phyloP scores from a whole-genome alignment of 2,113 vertebrate genomes.

The Phalacrocorax pelagicus region DNA sequence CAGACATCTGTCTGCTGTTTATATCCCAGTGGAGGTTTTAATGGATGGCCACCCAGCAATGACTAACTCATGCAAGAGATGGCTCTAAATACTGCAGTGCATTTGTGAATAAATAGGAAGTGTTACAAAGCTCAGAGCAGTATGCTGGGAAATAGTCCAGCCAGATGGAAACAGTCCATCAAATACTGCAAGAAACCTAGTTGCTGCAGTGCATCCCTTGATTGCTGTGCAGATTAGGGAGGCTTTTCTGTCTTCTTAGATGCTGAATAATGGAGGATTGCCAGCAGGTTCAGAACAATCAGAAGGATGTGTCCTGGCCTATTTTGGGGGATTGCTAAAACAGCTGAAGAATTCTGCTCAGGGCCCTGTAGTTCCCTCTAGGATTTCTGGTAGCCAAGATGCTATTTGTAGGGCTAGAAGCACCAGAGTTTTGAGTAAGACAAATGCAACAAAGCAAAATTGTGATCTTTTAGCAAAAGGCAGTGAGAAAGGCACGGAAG shows the following conservation, averaged over 20 bases:
- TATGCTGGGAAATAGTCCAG: neutral
- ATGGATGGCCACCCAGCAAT: neutral
- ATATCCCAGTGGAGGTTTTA: neutral
- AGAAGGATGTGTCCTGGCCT: neutral
- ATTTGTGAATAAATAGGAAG: neutral
- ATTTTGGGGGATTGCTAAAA: neutral
- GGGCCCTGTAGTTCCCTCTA: neutral
- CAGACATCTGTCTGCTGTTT: neutral
- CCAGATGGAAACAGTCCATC: neutral
- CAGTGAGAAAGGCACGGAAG: neutral
- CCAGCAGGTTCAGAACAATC: neutral
- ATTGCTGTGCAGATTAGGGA: neutral
- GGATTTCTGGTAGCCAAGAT: neutral
- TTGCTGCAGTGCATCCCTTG: neutral
- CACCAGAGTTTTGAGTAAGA: neutral
- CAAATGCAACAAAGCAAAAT: neutral
- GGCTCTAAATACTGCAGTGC: neutral
- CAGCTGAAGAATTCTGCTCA: neutral
- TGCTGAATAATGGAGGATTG: neutral
- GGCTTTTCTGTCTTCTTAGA: neutral
- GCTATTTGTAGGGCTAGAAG: neutral
- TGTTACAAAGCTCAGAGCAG: neutral
- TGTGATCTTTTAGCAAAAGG: neutral
- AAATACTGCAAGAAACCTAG: neutral
- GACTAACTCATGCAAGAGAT: neutral